These are phyloP conservation scores for Leucophenga varia DNA, from an alignment of 1,140 invertebrate species.

Conservation along the genomic window DNA sequence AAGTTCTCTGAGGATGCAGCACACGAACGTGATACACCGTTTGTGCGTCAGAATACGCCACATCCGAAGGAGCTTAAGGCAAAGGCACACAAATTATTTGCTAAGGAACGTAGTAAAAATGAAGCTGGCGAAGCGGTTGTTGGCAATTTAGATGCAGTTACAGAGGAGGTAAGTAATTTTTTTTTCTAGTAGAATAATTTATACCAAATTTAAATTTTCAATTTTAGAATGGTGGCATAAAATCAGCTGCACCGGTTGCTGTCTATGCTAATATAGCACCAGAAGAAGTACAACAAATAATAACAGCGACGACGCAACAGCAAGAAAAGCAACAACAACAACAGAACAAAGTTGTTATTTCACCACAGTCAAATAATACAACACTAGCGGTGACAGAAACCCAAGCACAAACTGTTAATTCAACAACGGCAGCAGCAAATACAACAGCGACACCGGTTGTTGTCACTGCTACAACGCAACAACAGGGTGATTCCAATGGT, in stretches of 20 bases:
- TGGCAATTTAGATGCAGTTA: constrained; percentile 46
- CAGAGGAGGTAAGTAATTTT: constrained; percentile 50
- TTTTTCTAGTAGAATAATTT: too few relatives aligned
- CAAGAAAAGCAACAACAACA: too few relatives aligned
- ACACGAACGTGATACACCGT: constrained; percentile 82
- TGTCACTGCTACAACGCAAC: too few relatives aligned
- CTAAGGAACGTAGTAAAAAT: constrained; percentile 63
- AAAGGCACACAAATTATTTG: constrained; percentile 89
- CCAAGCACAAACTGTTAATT: constrained; percentile 19
- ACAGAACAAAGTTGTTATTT: too few relatives aligned
- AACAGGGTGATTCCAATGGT: constrained; percentile 23
- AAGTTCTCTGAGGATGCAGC: constrained; percentile 84
- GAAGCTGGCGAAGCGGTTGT: too few relatives aligned
- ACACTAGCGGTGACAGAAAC: constrained; percentile 38
- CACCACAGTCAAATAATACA: too few relatives aligned
- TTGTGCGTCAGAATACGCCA: constrained; percentile 96
- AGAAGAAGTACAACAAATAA: too few relatives aligned
- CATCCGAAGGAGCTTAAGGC: constrained; percentile 97
- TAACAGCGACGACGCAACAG: too few relatives aligned
- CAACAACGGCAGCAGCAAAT: constrained; percentile 17
- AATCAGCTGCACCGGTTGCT: not conserved
- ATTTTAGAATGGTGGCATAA: too few relatives aligned
- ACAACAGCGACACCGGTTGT: constrained; percentile 6
- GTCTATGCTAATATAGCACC: too few relatives aligned
- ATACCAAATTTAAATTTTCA: not conserved